A percentile compares a stretch with the other conserved stretches of the same genome.
Evolutionary conservation across 1,140 invertebrate genomes (phyloP).

Genomic region (Drosophila lacteicornis): DNA sequence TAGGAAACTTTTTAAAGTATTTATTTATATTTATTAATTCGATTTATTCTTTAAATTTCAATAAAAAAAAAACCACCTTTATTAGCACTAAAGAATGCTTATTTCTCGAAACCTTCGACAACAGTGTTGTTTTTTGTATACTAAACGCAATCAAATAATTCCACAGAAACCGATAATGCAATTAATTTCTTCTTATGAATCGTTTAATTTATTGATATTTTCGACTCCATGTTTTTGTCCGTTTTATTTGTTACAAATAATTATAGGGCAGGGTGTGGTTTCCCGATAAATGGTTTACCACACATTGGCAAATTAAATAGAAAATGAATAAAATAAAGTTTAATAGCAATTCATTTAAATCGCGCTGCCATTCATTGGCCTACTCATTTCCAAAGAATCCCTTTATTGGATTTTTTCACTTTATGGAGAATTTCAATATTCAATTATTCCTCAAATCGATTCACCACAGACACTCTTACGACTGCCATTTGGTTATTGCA

Average conservation of each 20-base stretch:
- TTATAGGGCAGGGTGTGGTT: no score
- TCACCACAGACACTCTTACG: constrained; percentile 8
- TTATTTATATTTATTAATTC: not conserved
- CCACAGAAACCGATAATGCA: not conserved
- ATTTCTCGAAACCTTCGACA: not conserved
- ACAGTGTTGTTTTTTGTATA: no score
- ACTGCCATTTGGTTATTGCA: constrained; percentile 48
- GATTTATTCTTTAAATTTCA: no score
- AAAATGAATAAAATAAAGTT: not conserved
- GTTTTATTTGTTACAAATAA: not conserved
- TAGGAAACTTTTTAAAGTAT: no score
- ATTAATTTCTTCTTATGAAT: not conserved
- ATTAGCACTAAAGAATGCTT: not conserved
- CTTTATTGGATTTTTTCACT: not conserved
- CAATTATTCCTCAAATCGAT: constrained; percentile 43
- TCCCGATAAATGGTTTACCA: not conserved
- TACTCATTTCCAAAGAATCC: not conserved
- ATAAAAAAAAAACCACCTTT: not conserved
- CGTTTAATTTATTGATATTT: not conserved
- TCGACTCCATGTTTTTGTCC: not conserved
- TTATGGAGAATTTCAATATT: constrained; percentile 23
- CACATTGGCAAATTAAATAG: constrained; percentile 1
- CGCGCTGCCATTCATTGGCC: not conserved
- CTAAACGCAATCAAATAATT: not conserved
- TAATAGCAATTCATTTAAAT: not conserved